A percentile compares a stretch with the other conserved stretches of the same genome.
Conservation (phyloP, 2,113 vertebrate species). For the Butorides virescens region DNA sequence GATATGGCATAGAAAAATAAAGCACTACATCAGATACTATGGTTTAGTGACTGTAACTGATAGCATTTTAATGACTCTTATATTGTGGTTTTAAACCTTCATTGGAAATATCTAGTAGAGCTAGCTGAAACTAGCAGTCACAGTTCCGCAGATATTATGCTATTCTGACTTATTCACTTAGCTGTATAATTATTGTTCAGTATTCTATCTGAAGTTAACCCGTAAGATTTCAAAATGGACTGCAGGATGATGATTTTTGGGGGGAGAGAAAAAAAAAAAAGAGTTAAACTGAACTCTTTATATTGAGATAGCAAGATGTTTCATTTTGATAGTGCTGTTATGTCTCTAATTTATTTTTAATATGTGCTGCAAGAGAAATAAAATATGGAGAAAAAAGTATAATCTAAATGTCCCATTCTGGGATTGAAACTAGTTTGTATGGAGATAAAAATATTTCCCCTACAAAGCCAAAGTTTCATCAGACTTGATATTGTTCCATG, state of each 20-base stretch:
- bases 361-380: background rate
- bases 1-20: background rate
- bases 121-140: background rate
- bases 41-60: constrained; percentile 57
- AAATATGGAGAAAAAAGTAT: background rate
- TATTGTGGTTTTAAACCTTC: constrained; percentile 23
- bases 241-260: background rate
- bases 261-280: background rate
- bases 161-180: background rate
- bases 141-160: background rate
- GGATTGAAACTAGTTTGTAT: background rate
- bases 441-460: background rate
- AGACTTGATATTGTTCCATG: background rate
- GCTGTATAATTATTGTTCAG: background rate
- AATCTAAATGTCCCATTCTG: background rate
- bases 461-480: background rate
- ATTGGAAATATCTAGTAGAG: background rate
- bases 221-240: background rate
- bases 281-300: background rate
- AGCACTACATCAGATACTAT: background rate
- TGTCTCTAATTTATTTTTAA: background rate
- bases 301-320: background rate
- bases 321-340: background rate
- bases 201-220: background rate
- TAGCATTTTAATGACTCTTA: constrained; percentile 33